Evolutionary conservation across 2,888 invertebrate species (phyloP), one percentile per base, ranked within the genome.

Genomic region (Acholoe squamosa): DNA sequence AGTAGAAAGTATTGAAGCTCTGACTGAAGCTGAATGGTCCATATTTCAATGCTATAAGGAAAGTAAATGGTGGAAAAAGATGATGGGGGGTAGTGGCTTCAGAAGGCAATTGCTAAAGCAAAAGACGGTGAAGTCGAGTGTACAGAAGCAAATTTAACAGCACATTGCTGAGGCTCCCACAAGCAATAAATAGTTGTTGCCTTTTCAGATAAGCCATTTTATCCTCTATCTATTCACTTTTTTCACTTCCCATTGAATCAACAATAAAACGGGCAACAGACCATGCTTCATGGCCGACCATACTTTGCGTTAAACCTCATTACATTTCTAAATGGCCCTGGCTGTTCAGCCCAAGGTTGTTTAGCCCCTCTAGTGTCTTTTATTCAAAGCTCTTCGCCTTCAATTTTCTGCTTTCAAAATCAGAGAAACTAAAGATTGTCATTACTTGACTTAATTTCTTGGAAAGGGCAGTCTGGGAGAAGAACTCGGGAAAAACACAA

Each of bases 241-340:
- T 61, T 61, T 1, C 61, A 61, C 61, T n/a, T 19, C 22, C 61
- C 19, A n/a, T 61, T 19, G 61, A 61, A n/a, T 61, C 61, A n/a
- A n/a, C 22, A 19, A n/a, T 61, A n/a, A 61, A 61, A 61, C 19
- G 19, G 22, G 3, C 61, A 61, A 3, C 61, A 61, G 61, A 19
- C 61, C 61, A n/a, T 3, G 61, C n/a, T 61, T 61, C 61, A 61
- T n/a, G n/a, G 61, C n/a, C 22, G 22, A 3, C 22, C 22, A 19
- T 12, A 19, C 61, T 61, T 19, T 1, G 61, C 19, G 61, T 19
- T 28, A 71, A 71, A 71, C 31, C 71, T 71, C n/a, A 71, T 71
- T 71, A 71, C 71, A 71, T 71, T 71, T 71, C 71, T 71, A 71
- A 71, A 71, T 25, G 71, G 28, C 28, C 71, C 28, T 25, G 12